Base-by-base conservation (phyloP, 2,888 invertebrate genomes). In the Scaptomyza polygonia region DNA sequence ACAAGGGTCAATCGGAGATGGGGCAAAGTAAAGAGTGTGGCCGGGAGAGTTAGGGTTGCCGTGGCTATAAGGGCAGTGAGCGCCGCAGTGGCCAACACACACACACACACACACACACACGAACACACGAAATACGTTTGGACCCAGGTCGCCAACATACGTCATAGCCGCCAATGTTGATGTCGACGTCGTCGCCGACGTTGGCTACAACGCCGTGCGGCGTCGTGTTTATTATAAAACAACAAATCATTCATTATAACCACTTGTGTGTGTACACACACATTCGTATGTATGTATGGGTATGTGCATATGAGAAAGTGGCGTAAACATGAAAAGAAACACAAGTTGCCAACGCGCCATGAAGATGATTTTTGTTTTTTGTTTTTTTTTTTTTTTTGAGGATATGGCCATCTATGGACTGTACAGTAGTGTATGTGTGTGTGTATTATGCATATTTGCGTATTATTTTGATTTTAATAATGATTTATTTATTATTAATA, bases 401-500 rank as follows among this genome's bases (percentile, higher is more conserved):
- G 32, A 51, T 54, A 57, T 54, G 47, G 34, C 64, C 69, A 70
- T 52, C 73, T 66, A 70, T 69, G 65, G 62, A 47, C 39, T 42
- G 44, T 42, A 53, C 45, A 55, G 48, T 55, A 40, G n/a, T 45
- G 12, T 39, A 29, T 43, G 16, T 63, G 34, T 56, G 65, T 49
- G 43, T 14, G 25, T 21, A 12, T 56, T 88, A 81, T 88, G 85
- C 78, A 88, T 79, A 89, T 89, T 87, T 88, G 86, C 77, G 88
- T 83, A 78, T 81, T 88, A 89, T 87, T 90, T 88, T 89, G 89
- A 90, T 86, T 88, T 89, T 89, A 89, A 89, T 90, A 90, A 86
- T 90, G 89, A 90, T 90, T 90, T 90, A 90, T 90, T 90, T 90
- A 88, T 90, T 89, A 88, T 90, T 89, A 90, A 90, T 89, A 90